Percentiles rank a stretch among this genome's conserved stretches.
These are phyloP conservation scores for Meriones psammophilus DNA, from an alignment of 2,797 vertebrate species.

Conservation along the genomic window DNA sequence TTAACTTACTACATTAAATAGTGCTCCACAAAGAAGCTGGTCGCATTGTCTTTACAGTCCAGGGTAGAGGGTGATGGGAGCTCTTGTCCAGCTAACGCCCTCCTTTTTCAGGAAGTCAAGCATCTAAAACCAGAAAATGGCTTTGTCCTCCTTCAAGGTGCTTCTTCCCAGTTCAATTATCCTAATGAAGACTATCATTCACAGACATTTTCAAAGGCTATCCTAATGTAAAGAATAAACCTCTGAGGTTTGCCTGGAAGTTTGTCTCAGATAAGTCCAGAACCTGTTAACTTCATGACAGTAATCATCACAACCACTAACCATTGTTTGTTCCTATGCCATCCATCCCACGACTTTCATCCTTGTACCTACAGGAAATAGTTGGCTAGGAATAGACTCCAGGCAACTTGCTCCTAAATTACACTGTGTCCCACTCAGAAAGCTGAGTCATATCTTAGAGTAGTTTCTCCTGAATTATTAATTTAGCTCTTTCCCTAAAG, in stretches of 20 bases:
- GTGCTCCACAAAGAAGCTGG: neutral
- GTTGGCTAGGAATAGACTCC: neutral
- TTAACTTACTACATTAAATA: neutral
- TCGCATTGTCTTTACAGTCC: neutral
- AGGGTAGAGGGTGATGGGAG: neutral
- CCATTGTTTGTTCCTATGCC: neutral
- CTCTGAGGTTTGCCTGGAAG: neutral
- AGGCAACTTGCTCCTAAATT: neutral
- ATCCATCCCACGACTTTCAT: neutral
- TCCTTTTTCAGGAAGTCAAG: too few species aligned
- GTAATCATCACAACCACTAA: neutral
- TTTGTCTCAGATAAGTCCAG: neutral
- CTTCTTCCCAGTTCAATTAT: neutral
- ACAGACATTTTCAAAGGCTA: neutral
- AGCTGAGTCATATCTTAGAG: neutral
- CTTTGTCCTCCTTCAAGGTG: neutral
- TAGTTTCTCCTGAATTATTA: neutral
- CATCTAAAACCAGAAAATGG: neutral
- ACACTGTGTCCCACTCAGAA: neutral
- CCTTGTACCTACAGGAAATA: neutral
- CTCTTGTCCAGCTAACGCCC: neutral
- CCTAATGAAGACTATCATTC: neutral
- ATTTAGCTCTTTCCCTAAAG: neutral
- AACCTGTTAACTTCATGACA: neutral
- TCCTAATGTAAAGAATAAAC: neutral